Conservation (phyloP, 2,888 invertebrate genomes). For the Syritta pipiens region DNA sequence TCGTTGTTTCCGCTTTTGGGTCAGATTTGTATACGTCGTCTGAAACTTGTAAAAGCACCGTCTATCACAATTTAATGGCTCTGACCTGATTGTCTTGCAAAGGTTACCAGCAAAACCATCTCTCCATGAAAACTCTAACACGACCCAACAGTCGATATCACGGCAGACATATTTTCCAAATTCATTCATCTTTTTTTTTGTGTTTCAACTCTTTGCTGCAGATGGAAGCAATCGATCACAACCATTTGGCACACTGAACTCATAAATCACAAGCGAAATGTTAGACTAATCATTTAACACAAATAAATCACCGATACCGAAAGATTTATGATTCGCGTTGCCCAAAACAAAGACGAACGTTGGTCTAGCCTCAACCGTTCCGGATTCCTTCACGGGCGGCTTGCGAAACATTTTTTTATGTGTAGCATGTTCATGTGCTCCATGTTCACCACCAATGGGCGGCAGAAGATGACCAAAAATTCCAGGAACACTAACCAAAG, state of each 20-base stretch:
- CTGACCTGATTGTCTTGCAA: too few species aligned
- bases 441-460: background rate
- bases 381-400: constrained; percentile 27
- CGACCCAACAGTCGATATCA: too few species aligned
- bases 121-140: too few species aligned
- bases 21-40: too few species aligned
- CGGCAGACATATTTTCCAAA: too few species aligned
- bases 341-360: background rate
- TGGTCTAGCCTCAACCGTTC: constrained; percentile 10
- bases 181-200: too few species aligned
- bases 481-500: constrained; percentile 36
- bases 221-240: constrained; percentile 31
- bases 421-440: too few species aligned
- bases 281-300: constrained; percentile 45
- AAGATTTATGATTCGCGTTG: constrained; percentile 47
- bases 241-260: constrained; percentile 15
- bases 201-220: too few species aligned
- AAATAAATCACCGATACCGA: constrained; percentile 49
- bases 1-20: too few species aligned
- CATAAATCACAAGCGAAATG: constrained; percentile 52
- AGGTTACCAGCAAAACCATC: too few species aligned
- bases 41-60: too few species aligned
- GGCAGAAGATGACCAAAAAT: constrained; percentile 9
- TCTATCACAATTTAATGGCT: too few species aligned
- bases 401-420: background rate